A percentile compares a stretch with the other conserved stretches of the same genome.
Conservation (phyloP, 1,140 invertebrate genomes). For the Drosophila cardini region DNA sequence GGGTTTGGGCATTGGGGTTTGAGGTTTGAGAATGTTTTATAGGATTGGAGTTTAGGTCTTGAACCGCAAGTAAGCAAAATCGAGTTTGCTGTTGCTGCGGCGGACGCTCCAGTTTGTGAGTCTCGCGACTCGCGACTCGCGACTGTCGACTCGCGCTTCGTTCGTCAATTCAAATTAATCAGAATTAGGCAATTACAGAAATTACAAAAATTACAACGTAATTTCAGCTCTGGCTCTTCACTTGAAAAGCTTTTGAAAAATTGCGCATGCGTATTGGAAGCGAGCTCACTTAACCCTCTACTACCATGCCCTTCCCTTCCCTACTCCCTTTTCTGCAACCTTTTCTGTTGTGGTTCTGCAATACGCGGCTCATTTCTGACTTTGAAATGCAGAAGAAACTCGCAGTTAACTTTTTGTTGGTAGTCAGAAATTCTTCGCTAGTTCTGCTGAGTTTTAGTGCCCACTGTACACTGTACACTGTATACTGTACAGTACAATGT, state of each 20-base stretch:
- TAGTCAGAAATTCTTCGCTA: constrained; percentile 54
- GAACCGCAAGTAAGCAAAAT: not conserved
- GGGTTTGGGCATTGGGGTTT: constrained; percentile 10
- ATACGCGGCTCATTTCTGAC: constrained; percentile 41
- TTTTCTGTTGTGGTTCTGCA: constrained; percentile 13
- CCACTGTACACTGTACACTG: not conserved
- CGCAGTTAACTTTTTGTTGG: not conserved
- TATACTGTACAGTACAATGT: no score
- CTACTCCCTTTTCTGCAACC: constrained; percentile 8
- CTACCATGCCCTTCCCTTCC: not conserved
- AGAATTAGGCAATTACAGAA: constrained; percentile 84
- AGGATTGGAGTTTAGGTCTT: not conserved
- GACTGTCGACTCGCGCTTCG: not conserved
- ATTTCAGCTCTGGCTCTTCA: constrained; percentile 72
- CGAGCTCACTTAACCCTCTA: constrained; percentile 24
- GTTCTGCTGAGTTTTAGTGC: constrained; percentile 19
- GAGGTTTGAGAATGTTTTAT: not conserved
- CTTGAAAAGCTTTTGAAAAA: constrained; percentile 83
- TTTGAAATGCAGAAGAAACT: constrained; percentile 14
- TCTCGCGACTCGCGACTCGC: not conserved
- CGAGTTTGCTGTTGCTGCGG: constrained; percentile 8
- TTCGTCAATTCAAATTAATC: constrained; percentile 83
- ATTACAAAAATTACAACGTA: constrained; percentile 84
- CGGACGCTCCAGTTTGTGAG: constrained; percentile 40
- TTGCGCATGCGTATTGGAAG: constrained; percentile 79